phyloP scores from a whole-genome alignment of 2,888 invertebrate species.

The Phaonia tiefii region DNA sequence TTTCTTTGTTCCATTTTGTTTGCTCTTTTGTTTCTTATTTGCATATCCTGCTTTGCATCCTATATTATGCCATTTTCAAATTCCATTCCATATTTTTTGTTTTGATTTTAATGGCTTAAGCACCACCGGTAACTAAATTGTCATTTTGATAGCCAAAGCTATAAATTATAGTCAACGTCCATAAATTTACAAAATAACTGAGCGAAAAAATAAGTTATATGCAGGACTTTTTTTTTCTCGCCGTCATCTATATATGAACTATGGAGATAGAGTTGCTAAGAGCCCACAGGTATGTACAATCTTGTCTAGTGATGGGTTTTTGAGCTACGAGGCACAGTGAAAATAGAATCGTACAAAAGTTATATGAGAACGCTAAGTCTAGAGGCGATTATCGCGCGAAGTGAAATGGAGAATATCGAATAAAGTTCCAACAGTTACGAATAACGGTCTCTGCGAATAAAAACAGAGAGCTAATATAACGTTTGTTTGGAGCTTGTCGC shows the following conservation, averaged over 20 bases:
- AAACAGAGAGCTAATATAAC: no score
- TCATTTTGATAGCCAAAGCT: slow-evolving; percentile 67
- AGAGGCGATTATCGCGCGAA: no score
- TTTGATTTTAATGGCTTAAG: slow-evolving; percentile 28
- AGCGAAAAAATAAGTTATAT: not conserved
- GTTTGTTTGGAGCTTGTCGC: no score
- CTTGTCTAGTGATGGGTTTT: no score
- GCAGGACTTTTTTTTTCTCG: slow-evolving; percentile 29
- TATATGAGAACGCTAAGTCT: no score
- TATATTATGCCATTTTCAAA: slow-evolving; percentile 6
- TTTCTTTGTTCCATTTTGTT: no score
- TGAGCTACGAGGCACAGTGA: no score
- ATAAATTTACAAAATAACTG: slow-evolving; percentile 47
- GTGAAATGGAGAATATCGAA: no score
- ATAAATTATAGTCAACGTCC: slow-evolving; percentile 65
- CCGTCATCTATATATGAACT: slow-evolving; percentile 30
- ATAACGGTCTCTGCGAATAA: no score
- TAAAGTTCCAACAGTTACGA: no score
- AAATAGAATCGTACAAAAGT: no score
- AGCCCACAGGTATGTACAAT: slow-evolving; percentile 27
- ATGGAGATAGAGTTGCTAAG: slow-evolving; percentile 13
- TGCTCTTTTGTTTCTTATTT: slow-evolving; percentile 3
- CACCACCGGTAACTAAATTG: slow-evolving; percentile 64
- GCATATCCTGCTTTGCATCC: not conserved
- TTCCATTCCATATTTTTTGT: not conserved